Percentiles rank a stretch among this genome's conserved stretches.
Evolutionary conservation across 2,113 vertebrate species (phyloP).

Genomic region (Micronisus gabar): DNA sequence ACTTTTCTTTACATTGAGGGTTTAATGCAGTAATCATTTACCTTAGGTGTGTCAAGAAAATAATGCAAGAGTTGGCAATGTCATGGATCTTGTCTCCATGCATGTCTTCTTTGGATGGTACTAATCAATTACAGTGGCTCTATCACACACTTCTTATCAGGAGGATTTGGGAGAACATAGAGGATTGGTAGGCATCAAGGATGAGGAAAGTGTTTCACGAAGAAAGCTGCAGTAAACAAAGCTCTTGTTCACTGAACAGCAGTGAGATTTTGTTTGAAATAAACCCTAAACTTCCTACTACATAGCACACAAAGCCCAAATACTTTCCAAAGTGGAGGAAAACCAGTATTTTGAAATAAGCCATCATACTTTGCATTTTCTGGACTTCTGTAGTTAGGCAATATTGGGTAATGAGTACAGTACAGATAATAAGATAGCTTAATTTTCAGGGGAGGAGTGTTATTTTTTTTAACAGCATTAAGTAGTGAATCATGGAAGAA

Average conservation of each 20-base stretch:
- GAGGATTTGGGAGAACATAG: background rate
- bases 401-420: background rate
- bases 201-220: background rate
- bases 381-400: background rate
- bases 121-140: background rate
- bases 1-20: background rate
- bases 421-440: background rate
- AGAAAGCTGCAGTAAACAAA: background rate
- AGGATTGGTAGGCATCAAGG: background rate
- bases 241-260: background rate
- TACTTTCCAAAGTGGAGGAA: background rate
- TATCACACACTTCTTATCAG: background rate
- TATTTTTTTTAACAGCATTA: background rate
- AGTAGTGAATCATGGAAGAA: background rate
- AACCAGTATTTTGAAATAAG: background rate
- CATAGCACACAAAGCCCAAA: background rate
- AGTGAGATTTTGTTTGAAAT: background rate
- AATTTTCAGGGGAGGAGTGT: background rate
- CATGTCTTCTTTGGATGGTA: background rate
- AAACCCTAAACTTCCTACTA: background rate
- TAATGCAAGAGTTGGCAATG: background rate
- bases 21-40: slow-evolving; percentile 5
- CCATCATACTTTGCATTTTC: background rate
- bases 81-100: background rate
- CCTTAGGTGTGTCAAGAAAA: background rate